Evolutionary conservation across 1,140 invertebrate genomes (phyloP), one percentile per base, ranked within the genome.

Genomic region (Polypedilum pembai): DNA sequence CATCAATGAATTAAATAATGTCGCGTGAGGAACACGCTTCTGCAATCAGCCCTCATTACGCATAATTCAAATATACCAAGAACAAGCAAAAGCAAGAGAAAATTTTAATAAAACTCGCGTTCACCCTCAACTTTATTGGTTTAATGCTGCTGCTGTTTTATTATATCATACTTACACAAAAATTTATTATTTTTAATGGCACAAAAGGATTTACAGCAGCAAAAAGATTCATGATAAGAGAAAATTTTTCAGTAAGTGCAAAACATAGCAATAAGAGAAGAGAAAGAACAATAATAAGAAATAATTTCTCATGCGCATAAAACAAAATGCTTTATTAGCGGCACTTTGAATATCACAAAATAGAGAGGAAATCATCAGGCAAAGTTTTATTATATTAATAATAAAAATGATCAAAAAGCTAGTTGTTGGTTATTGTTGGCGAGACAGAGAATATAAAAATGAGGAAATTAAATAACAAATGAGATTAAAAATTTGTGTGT

Each of bases 1-100:
- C 45, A 56, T 56, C 45, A 56, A 56, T 56, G 45, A 56, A 56
- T 56, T n/a, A 56, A n/a, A 56, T n/a, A 56, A 56, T 56, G 45
- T 56, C 45, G 45, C 45, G 45, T 56, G 45, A 56, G 12, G 45
- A n/a, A 56, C 45, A 56, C 45, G 45, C 45, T 56, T 56, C n/a
- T 56, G n/a, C 45, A 56, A 56, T 56, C 45, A 56, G 45, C 45
- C 45, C 45, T 56, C 45, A 56, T 56, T 56, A 56, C 10, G 45
- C 45, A 56, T 56, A 56, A 56, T 15, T 56, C 45, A 56, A 56
- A 56, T 56, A 56, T 33, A 33, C 24, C 24, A 33, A 33, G 24
- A 33, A 33, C 24, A 33, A 1, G 24, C 1, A 33, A 33, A 33
- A 1, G 24, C 1, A 33, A 33, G 24, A 33, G n/a, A 56, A 45